Evolutionary conservation across 2,113 vertebrate genomes (phyloP).

Genomic region (Hassar affinis): DNA sequence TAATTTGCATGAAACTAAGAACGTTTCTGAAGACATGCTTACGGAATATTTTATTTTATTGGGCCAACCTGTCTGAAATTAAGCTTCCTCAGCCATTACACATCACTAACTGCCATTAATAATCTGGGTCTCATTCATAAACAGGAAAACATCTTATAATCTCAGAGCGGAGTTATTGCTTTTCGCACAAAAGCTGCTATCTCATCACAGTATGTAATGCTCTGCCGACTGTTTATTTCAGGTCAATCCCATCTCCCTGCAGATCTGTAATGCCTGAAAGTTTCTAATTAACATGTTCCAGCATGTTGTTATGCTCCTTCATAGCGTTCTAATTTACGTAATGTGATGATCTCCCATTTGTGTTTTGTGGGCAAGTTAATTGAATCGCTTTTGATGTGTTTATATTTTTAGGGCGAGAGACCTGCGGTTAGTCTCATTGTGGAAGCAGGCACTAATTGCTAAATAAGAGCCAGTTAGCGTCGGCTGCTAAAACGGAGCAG

Average conservation of each 20-base stretch:
- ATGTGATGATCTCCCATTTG: constrained; percentile 65
- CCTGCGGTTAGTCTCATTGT: constrained; percentile 58
- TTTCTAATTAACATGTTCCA: constrained; percentile 59
- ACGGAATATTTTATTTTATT: neutral
- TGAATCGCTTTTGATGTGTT: constrained; percentile 69
- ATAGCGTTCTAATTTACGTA: constrained; percentile 61
- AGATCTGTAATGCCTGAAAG: constrained; percentile 50
- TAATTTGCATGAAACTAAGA: neutral
- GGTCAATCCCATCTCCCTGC: constrained; percentile 48
- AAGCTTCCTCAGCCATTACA: constrained; percentile 21
- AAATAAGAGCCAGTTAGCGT: constrained; percentile 66
- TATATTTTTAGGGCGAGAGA: constrained; percentile 58
- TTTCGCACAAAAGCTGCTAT: constrained; percentile 41
- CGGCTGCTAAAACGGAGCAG: constrained; percentile 61
- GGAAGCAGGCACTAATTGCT: constrained; percentile 66
- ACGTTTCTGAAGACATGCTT: constrained; percentile 4
- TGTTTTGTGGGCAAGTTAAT: constrained; percentile 65
- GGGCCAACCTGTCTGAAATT: neutral
- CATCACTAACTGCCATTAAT: constrained; percentile 11
- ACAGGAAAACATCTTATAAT: constrained; percentile 27
- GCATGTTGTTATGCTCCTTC: constrained; percentile 51
- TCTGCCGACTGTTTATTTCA: constrained; percentile 47
- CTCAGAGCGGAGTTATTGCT: constrained; percentile 32
- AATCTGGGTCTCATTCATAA: constrained; percentile 18
- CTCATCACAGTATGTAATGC: constrained; percentile 46